A percentile compares a stretch with the other conserved stretches of the same genome.
Conservation (phyloP, 2,113 vertebrate genomes). For the Petaurus breviceps region DNA sequence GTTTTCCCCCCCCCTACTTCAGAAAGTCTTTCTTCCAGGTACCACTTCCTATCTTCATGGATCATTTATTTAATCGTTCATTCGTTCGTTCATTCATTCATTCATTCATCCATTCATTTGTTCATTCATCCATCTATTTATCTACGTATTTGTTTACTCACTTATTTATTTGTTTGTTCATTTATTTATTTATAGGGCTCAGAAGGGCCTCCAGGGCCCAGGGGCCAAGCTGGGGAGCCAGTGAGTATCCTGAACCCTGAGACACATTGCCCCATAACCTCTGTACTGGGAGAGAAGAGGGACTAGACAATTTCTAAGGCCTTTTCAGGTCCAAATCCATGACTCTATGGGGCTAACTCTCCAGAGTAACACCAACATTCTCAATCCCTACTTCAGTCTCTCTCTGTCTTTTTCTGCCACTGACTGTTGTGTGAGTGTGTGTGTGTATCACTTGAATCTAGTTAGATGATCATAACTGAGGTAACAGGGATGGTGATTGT, state of each 20-base stretch:
- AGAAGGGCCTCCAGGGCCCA: slow-evolving; percentile 88
- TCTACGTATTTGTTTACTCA: too few species aligned
- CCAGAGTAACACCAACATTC: background rate
- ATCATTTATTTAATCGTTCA: background rate
- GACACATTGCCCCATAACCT: background rate
- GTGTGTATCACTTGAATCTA: background rate
- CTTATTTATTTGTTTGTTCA: too few species aligned
- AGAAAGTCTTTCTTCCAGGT: background rate
- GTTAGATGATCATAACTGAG: background rate
- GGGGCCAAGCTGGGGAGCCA: slow-evolving; percentile 92
- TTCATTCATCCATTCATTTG: too few species aligned
- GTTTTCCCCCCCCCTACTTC: too few species aligned
- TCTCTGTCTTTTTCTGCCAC: background rate
- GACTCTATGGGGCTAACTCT: background rate
- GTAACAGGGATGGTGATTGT: background rate
- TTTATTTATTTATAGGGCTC: slow-evolving; percentile 83
- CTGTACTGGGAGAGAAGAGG: background rate
- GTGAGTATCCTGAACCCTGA: slow-evolving; percentile 85
- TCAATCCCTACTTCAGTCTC: background rate
- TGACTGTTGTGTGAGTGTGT: background rate
- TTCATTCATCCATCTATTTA: background rate
- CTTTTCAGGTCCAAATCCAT: background rate
- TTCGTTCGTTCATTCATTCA: background rate
- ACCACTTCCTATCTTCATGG: background rate
- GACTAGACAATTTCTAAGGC: background rate